phyloP scores from a whole-genome alignment of 2,797 vertebrate genomes.

The Potorous gilbertii region DNA sequence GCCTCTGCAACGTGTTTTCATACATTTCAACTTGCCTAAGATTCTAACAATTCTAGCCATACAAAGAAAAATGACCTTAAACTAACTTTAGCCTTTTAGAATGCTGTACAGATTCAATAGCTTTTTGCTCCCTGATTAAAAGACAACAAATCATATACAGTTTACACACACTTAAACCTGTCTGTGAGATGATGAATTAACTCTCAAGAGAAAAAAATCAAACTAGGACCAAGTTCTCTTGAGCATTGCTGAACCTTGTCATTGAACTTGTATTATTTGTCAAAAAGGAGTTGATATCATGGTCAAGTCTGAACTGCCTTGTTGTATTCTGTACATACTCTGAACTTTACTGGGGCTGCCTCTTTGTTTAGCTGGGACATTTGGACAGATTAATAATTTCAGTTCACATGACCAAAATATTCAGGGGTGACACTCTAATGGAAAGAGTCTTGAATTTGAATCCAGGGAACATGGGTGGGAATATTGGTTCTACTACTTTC shows the following conservation, averaged over 20 bases:
- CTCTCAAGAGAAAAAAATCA: background rate
- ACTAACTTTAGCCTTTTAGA: background rate
- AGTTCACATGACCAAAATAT: background rate
- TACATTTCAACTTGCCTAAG: background rate
- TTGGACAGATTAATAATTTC: background rate
- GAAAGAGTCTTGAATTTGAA: background rate
- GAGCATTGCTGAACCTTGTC: background rate
- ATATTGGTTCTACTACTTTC: background rate
- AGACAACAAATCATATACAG: background rate
- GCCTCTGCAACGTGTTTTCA: background rate
- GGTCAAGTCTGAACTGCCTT: background rate
- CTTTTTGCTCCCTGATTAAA: background rate
- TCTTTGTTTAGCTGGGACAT: background rate
- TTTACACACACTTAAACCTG: background rate
- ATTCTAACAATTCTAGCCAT: background rate
- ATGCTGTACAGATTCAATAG: no score
- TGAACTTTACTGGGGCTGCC: background rate
- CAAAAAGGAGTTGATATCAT: background rate
- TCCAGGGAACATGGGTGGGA: background rate
- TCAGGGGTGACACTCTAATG: background rate
- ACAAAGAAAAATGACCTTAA: background rate
- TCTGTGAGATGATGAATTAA: rapidly evolving
- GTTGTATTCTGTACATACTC: background rate
- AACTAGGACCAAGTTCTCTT: background rate
- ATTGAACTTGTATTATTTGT: background rate